phyloP scores from a whole-genome alignment of 2,797 vertebrate genomes.

The Ctenochaetus hawaiiensis region DNA sequence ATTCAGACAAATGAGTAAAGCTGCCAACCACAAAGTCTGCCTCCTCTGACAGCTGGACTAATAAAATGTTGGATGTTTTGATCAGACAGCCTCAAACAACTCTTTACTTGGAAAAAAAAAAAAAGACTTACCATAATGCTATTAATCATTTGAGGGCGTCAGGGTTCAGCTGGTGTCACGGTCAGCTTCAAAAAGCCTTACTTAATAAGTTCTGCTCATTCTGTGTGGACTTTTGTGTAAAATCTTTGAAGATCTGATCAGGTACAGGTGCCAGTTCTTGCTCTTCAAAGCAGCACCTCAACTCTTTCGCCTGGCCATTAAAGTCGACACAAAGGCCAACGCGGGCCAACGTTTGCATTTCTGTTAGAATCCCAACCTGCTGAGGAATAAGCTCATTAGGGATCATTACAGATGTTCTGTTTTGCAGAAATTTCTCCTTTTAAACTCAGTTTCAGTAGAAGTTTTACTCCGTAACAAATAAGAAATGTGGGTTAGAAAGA shows the following conservation, averaged over 20 bases:
- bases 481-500: slow-evolving; percentile 46
- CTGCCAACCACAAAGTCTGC: slow-evolving; percentile 54
- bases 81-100: slow-evolving; percentile 82
- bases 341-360: slow-evolving; percentile 78
- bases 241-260: slow-evolving; percentile 87
- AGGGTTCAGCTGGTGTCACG: slow-evolving; percentile 79
- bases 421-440: slow-evolving; percentile 59
- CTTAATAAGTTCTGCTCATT: slow-evolving; percentile 85
- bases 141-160: slow-evolving; percentile 83
- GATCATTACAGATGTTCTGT: slow-evolving; percentile 81
- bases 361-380: slow-evolving; percentile 72
- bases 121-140: slow-evolving; percentile 68
- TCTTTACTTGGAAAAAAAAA: slow-evolving; percentile 63
- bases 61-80: slow-evolving; percentile 80
- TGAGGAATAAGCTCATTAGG: slow-evolving; percentile 82
- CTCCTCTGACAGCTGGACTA: slow-evolving; percentile 69
- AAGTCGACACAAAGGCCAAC: slow-evolving; percentile 68
- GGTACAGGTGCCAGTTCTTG: slow-evolving; percentile 77
- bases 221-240: slow-evolving; percentile 66
- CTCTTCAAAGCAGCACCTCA: slow-evolving; percentile 84
- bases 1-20: slow-evolving; percentile 45
- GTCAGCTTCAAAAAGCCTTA: slow-evolving; percentile 83
- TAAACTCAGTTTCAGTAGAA: slow-evolving; percentile 59
- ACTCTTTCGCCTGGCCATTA: slow-evolving; percentile 78
- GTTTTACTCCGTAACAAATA: slow-evolving; percentile 70